Evolutionary conservation across 2,113 vertebrate genomes (phyloP), one percentile per base, ranked within the genome.

Genomic region (Corythoichthys intestinalis): DNA sequence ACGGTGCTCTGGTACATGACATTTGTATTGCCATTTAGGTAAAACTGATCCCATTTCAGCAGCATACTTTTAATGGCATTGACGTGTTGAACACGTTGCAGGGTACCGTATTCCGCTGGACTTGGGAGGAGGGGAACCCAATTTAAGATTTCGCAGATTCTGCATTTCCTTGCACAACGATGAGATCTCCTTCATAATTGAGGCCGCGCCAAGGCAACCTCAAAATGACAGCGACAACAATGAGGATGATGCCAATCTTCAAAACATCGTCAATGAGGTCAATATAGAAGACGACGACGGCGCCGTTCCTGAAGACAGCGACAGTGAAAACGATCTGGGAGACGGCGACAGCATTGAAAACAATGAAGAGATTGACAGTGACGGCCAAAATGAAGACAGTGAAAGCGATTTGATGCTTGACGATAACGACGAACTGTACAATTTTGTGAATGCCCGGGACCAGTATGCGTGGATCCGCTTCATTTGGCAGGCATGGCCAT

Each of bases 401-500:
- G 61, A 44, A 12, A 34, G 10, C n/a, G 41, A 47, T 63, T 5
- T 6, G n/a, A 6, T 47, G 10, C 41, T 34, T 5, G 59, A 44
- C 9, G 39, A 61, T 5, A 28, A 20, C 12, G 39, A 46, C 1
- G 41, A 34, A 8, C 2, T 37, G 12, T 13, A 13, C 4, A 12
- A 6, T 37, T 37, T 58, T 37, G 5, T 15, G 1, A 6, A 58
- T 2, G 0, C 12, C 10, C 34, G n/a, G 0, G 44, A 34, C 8
- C 61, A 63, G n/a, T 48, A 47, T 46, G 61, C 61, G 1, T 63
- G 44, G 41, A 47, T 63, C 44, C 61, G 61, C 44, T 63, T 63
- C 44, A 47, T 48, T 34, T 63, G 61, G 61, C 61, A 63, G 12
- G 61, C 34, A 12, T 63, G 61, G 61, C 61, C 61, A 3, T 35